Percentiles rank a stretch among this genome's conserved stretches.
phyloP scores from a whole-genome alignment of 2,113 vertebrate genomes.

The Paracanthobrama guichenoti region DNA sequence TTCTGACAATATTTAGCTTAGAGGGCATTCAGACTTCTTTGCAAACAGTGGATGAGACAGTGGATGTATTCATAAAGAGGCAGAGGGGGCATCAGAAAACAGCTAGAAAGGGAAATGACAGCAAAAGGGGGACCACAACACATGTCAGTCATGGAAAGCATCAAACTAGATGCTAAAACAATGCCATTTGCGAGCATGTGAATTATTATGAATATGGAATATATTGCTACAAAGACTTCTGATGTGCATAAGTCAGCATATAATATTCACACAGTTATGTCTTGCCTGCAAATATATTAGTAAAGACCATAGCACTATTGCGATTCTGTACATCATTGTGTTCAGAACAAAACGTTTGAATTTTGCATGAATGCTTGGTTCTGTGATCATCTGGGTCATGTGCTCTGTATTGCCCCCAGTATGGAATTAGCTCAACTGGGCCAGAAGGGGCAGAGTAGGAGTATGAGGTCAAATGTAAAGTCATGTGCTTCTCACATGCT shows the following conservation, averaged over 20 bases:
- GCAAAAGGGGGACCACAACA: neutral
- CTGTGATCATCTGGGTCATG: conserved; percentile 39
- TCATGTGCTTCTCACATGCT: conserved; percentile 30
- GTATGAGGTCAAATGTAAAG: conserved; percentile 36
- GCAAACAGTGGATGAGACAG: conserved; percentile 57
- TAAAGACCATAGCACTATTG: neutral
- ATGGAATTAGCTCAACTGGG: conserved; percentile 4
- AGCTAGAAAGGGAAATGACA: neutral
- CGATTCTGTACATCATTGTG: neutral
- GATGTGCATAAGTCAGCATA: neutral
- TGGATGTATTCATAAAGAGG: conserved; percentile 1
- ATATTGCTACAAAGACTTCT: neutral
- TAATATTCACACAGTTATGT: conserved; percentile 1
- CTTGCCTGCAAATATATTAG: neutral
- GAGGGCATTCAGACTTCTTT: conserved; percentile 77
- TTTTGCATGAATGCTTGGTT: neutral
- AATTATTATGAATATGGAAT: neutral
- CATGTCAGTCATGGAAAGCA: conserved; percentile 2
- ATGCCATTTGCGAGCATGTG: neutral
- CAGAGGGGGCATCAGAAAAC: neutral
- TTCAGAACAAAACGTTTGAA: neutral
- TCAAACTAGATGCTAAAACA: conserved; percentile 7
- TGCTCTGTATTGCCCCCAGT: conserved; percentile 1
- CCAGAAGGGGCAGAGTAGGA: conserved; percentile 28
- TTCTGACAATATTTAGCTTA: conserved; percentile 77